These are phyloP conservation scores for Craseonycteris thonglongyai DNA, from an alignment of 2,113 vertebrate genomes.

Conservation along the genomic window DNA sequence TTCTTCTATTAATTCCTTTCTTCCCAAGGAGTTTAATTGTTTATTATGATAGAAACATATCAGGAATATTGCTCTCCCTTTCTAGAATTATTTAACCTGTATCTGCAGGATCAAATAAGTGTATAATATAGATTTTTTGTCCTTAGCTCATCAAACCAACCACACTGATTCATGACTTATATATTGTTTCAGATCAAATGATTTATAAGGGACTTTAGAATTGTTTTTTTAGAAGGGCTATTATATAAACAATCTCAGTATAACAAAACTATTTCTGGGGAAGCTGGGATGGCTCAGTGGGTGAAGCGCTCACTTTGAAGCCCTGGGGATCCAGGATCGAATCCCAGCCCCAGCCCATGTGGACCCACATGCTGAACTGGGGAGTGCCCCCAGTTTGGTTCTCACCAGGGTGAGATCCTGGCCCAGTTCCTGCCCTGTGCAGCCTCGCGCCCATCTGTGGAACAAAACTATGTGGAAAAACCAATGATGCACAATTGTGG, in stretches of 20 bases:
- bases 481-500: too few relatives aligned
- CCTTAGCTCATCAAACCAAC: not conserved
- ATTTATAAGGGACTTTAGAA: not conserved
- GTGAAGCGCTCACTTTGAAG: too few relatives aligned
- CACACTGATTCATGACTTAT: not conserved
- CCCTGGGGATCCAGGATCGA: too few relatives aligned
- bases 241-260: not conserved
- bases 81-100: not conserved
- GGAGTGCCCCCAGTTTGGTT: too few relatives aligned
- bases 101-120: not conserved
- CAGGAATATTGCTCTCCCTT: not conserved
- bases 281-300: too few relatives aligned
- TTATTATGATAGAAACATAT: not conserved
- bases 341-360: too few relatives aligned
- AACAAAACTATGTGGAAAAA: too few relatives aligned
- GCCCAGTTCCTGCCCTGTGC: too few relatives aligned
- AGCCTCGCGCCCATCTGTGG: too few relatives aligned
- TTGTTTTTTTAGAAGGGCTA: not conserved
- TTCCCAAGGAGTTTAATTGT: not conserved
- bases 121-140: not conserved
- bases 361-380: too few relatives aligned
- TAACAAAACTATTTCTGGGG: not conserved
- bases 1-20: not conserved
- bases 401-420: too few relatives aligned
- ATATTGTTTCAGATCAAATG: not conserved